Percentiles rank a stretch among this genome's conserved stretches.
Evolutionary conservation across 2,113 vertebrate genomes (phyloP).

Genomic region (Neolamprologus cancellatus): DNA sequence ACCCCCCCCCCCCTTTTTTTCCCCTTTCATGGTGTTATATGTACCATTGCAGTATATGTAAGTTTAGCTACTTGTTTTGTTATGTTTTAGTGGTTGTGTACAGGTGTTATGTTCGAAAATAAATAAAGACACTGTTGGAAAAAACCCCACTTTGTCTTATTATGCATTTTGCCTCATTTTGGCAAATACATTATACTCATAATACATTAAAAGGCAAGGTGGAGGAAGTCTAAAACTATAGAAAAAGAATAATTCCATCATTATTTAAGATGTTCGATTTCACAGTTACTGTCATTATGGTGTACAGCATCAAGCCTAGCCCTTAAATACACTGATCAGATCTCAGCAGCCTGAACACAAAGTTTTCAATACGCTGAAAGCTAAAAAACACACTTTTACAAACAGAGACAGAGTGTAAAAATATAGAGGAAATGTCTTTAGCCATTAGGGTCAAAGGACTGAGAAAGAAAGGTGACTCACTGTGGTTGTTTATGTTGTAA

Average conservation of each 20-base stretch:
- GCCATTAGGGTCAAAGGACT: background rate
- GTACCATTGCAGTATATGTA: background rate
- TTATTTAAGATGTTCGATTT: background rate
- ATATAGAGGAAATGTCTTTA: background rate
- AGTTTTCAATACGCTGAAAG: background rate
- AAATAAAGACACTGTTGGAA: background rate
- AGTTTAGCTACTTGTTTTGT: background rate
- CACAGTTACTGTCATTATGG: background rate
- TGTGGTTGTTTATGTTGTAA: background rate
- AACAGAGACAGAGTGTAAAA: background rate
- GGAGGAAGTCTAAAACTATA: background rate
- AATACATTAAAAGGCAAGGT: background rate
- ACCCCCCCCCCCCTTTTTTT: rapidly evolving
- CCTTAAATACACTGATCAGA: background rate
- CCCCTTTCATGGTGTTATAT: background rate
- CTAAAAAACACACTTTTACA: background rate
- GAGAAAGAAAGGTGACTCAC: background rate
- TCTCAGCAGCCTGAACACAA: background rate
- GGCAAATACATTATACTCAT: background rate
- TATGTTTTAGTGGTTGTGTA: background rate
- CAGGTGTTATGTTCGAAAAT: background rate
- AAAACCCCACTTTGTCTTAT: rapidly evolving
- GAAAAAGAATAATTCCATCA: background rate
- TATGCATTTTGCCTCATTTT: background rate
- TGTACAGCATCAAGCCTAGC: background rate